phyloP scores from a whole-genome alignment of 2,888 invertebrate genomes.

The Furcula furcula region DNA sequence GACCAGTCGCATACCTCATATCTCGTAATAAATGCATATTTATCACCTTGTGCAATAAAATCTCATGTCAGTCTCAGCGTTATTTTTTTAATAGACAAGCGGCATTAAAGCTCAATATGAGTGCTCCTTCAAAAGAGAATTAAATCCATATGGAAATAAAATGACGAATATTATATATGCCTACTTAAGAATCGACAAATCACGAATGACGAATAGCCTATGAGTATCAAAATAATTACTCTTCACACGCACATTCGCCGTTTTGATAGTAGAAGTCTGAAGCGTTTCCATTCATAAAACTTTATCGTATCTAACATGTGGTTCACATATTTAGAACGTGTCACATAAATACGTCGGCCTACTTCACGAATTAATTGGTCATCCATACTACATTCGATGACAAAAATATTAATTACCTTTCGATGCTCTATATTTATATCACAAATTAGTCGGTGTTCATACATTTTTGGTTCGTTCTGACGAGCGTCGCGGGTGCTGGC shows the following conservation, averaged over 20 bases:
- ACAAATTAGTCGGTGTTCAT: constrained; percentile 68
- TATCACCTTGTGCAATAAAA: too few species aligned
- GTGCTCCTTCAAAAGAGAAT: too few species aligned
- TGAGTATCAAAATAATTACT: too few species aligned
- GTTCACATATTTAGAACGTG: constrained; percentile 23
- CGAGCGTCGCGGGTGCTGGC: constrained; percentile 52
- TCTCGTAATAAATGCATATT: too few species aligned
- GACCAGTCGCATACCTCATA: too few species aligned
- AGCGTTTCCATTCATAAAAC: constrained; percentile 15
- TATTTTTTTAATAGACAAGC: too few species aligned
- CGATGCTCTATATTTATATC: constrained; percentile 55
- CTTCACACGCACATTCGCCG: background rate
- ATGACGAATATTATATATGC: too few species aligned
- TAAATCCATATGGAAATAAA: too few species aligned
- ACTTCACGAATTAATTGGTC: constrained; percentile 49
- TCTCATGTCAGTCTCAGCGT: too few species aligned
- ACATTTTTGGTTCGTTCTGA: constrained; percentile 62
- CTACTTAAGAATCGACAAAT: too few species aligned
- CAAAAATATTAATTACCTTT: constrained; percentile 66
- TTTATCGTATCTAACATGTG: constrained; percentile 10
- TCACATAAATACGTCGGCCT: constrained; percentile 32
- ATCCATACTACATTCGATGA: constrained; percentile 63
- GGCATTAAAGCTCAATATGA: too few species aligned
- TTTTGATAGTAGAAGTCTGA: background rate
- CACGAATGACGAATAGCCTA: too few species aligned